phyloP scores from a whole-genome alignment of 1,140 invertebrate genomes.

The Trichoplusia ni region DNA sequence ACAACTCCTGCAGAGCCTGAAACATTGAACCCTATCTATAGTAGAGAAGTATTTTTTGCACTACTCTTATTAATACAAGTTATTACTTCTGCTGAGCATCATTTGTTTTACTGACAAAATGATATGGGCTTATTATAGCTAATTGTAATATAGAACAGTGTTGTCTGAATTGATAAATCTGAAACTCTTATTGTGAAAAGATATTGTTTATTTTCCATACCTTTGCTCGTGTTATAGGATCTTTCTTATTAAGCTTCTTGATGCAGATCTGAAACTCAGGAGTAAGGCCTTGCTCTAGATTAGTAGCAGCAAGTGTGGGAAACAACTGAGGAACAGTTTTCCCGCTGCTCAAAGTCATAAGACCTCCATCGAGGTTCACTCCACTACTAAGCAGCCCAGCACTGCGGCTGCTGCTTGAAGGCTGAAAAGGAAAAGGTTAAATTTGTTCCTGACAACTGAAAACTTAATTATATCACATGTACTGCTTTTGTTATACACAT shows the following conservation, averaged over 20 bases:
- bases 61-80: no score
- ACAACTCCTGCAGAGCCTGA: constrained; percentile 67
- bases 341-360: constrained; percentile 35
- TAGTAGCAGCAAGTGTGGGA: constrained; percentile 49
- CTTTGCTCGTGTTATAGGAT: constrained; percentile 72
- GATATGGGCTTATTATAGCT: no score
- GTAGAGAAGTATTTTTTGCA: no score
- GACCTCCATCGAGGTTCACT: constrained; percentile 38
- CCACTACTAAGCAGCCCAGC: constrained; percentile 56
- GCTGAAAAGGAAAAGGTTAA: constrained; percentile 41
- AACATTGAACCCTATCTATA: no score
- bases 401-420: constrained; percentile 71
- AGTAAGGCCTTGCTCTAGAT: constrained; percentile 47
- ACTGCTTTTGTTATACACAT: no score
- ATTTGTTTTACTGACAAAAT: no score
- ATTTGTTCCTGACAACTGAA: neutral
- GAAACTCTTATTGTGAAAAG: no score
- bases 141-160: no score
- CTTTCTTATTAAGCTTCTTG: constrained; percentile 73
- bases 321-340: constrained; percentile 56
- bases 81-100: no score
- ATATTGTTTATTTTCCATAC: no score
- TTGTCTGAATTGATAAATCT: no score
- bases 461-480: no score
- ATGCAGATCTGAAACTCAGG: constrained; percentile 62